A percentile compares a stretch with the other conserved stretches of the same genome.
These are phyloP conservation scores for Hedychridium roseum DNA, from an alignment of 2,888 invertebrate genomes.

Conservation along the genomic window DNA sequence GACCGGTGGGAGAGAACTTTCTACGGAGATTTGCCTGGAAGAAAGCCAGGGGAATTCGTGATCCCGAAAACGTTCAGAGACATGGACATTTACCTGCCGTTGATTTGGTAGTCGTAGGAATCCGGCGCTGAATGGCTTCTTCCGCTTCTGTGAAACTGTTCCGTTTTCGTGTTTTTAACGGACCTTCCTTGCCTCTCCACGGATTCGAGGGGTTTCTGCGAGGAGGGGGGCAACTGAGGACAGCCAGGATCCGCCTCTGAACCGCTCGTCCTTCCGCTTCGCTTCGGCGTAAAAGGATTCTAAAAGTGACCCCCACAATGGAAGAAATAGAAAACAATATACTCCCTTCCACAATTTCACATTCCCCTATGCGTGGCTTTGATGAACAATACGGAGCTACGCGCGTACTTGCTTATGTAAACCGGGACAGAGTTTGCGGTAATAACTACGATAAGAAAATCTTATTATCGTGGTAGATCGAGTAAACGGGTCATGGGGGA, in stretches of 20 bases:
- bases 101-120: conserved; percentile 67
- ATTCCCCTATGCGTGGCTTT: too few relatives aligned
- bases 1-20: conserved; percentile 66
- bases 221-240: conserved; percentile 27
- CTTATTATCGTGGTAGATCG: too few relatives aligned
- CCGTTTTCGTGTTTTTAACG: conserved; percentile 38
- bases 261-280: conserved; percentile 51
- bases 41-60: background rate
- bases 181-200: background rate
- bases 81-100: conserved; percentile 46
- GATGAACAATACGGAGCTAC: too few relatives aligned
- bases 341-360: background rate
- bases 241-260: conserved; percentile 31
- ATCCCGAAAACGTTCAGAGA: background rate
- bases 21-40: conserved; percentile 66
- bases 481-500: too few relatives aligned
- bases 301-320: conserved; percentile 40
- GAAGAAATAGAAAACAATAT: background rate
- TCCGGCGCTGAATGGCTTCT: conserved; percentile 82
- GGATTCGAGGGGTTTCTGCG: background rate
- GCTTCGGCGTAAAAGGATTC: conserved; percentile 68
- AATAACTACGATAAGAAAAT: too few relatives aligned
- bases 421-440: too few relatives aligned
- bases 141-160: conserved; percentile 70
- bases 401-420: too few relatives aligned